phyloP scores from a whole-genome alignment of 2,888 invertebrate genomes.

The Tetanocera ferruginea region DNA sequence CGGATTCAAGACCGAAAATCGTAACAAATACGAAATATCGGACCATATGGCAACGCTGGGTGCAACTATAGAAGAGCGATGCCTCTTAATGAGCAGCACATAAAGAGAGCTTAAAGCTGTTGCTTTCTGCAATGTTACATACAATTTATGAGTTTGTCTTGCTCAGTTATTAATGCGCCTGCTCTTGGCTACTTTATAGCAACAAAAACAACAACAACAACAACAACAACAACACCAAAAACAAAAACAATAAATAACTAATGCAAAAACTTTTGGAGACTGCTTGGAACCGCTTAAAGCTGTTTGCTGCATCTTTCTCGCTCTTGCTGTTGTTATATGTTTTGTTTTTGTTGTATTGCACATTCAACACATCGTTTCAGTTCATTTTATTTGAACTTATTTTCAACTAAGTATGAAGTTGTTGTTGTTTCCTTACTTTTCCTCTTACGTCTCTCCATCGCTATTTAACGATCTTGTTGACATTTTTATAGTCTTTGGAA shows the following conservation, averaged over 20 bases:
- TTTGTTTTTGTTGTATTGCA: not conserved
- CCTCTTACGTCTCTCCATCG: not conserved
- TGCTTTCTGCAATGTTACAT: not conserved
- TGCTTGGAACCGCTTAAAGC: conserved; percentile 9
- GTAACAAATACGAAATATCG: no score
- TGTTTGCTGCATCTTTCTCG: not conserved
- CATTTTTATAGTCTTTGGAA: conserved; percentile 68
- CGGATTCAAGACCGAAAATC: no score
- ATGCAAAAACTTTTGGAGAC: conserved; percentile 1
- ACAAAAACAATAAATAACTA: no score
- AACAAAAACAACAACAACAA: not conserved
- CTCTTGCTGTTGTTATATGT: conserved; percentile 11
- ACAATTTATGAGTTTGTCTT: not conserved
- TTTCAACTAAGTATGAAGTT: conserved; percentile 31
- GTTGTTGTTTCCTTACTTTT: conserved; percentile 39
- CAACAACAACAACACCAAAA: no score
- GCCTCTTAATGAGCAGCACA: no score
- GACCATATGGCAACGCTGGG: no score
- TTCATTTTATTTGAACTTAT: not conserved
- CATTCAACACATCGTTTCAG: no score
- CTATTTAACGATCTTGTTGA: conserved; percentile 54
- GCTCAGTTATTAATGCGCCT: not conserved
- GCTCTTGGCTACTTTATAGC: not conserved
- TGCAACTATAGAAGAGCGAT: no score
- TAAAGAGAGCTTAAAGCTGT: not conserved